Conservation (phyloP, 2,797 vertebrate genomes). For the Discoglossus pictus region DNA sequence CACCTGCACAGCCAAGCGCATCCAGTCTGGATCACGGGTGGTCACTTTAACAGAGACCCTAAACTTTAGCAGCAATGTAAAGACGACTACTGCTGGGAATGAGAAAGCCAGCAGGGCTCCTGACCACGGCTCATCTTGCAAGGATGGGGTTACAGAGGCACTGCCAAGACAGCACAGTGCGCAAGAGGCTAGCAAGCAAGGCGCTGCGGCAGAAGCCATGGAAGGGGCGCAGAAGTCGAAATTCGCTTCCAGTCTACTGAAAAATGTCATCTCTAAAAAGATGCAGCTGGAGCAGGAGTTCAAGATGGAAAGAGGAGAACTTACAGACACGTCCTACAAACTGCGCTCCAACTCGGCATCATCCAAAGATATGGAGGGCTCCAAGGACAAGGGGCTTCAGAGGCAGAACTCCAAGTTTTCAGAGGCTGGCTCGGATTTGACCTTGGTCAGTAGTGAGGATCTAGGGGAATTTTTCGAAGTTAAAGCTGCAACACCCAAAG, state of each 20-base stretch:
- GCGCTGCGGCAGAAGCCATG: conserved; percentile 57
- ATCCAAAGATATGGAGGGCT: conserved; percentile 62
- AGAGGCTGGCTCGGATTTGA: conserved; percentile 77
- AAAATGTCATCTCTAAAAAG: conserved; percentile 97
- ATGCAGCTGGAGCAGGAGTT: conserved; percentile 94
- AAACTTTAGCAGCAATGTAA: conserved; percentile 74
- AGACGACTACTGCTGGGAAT: conserved; percentile 58
- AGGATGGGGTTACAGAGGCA: conserved; percentile 69
- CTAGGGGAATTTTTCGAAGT: conserved; percentile 60
- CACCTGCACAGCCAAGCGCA: conserved; percentile 63
- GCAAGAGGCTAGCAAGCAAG: conserved; percentile 58
- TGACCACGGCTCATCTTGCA: conserved; percentile 67
- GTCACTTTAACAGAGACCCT: conserved; percentile 83
- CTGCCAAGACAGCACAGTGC: conserved; percentile 61
- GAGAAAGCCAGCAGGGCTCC: conserved; percentile 60
- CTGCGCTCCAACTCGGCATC: conserved; percentile 51
- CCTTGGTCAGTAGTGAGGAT: conserved; percentile 74
- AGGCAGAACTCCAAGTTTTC: conserved; percentile 81
- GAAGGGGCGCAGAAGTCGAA: conserved; percentile 81
- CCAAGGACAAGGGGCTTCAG: conserved; percentile 69
- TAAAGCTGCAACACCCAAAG: conserved; percentile 70
- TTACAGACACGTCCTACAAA: conserved; percentile 68
- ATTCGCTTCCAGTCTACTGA: conserved; percentile 89
- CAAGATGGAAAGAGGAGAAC: conserved; percentile 88
- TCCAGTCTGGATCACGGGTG: conserved; percentile 69